Base-by-base conservation (phyloP, 2,113 vertebrate species). In the Enhydra lutris region DNA sequence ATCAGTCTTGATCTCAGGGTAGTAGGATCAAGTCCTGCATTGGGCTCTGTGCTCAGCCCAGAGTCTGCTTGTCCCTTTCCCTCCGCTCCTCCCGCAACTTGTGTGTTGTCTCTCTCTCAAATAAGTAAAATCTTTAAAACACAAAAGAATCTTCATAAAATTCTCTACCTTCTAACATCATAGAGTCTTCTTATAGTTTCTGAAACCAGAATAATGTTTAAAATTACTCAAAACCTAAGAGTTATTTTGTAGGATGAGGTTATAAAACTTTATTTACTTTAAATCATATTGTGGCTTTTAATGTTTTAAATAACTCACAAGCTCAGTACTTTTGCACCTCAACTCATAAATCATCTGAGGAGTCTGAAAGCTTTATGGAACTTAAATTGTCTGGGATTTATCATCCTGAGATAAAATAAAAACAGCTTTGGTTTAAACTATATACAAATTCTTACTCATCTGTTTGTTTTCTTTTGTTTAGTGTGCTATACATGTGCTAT, bases 221-320 rank as follows among this genome's bases (percentile, higher is more conserved):
- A 89, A 94, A 83, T 87, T 59, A 79, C 24, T 86, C 31, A 81
- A 52, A 90, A 69, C 1, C 26, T 65, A 95, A n/a, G 2, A 71
- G 73, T 50, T 84, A 78, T 80, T 95, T 95, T 92, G 80, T 90
- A 45, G 81, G 57, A 80, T 93, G 63, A 95, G 80, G 69, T 89
- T 96, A 67, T 42, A 95, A 81, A 95, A 13, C 50, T 74, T 85
- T 79, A 76, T 89, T 96, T 94, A 83, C 39, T 93, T 96, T 89
- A 94, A 47, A 67, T 36, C 36, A n/a, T 74, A 47, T 4, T 84
- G 89, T 93, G 91, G 84, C 11, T 94, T 95, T 94, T 91, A 91
- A 86, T 63, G 36, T 94, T 95, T 95, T 92, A 94, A 94, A 47
- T 86, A 90, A 82, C 57, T 73, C 17, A 20, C 34, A 21, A 74